Evolutionary conservation across 2,888 invertebrate genomes (phyloP), one percentile per base, ranked within the genome.

Genomic region (Maniola hyperantus): DNA sequence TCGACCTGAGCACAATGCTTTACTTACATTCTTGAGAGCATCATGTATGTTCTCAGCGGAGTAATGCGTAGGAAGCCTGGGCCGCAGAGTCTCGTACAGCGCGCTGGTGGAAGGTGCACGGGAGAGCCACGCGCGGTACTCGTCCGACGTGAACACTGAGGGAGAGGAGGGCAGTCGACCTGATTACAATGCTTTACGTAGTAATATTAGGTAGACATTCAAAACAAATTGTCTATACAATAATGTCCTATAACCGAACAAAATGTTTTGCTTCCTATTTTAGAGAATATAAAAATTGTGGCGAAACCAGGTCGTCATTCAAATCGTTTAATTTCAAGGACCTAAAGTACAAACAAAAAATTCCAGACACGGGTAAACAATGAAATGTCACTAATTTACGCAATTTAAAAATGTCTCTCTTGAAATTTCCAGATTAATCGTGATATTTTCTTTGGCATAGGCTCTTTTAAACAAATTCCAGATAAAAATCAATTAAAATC

Each of bases 11-110:
- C 50, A 57, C 33, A 57, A 46, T 58, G 50, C 64, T 6, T 18
- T 20, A 75, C 94, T 94, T 89, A 97, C 97, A 89, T 97, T 96
- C 87, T 96, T 96, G 54, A 96, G 93, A 59, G 96, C 97, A 76
- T 96, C 96, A 73, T 97, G 96, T 76, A 97, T 96, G 83, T 98
- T 98, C 89, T 98, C 98, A 44, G 98, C 98, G 78, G 98, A 98
- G 91, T 97, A 98, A 74, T 92, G 92, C 6, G 92, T 92, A 74
- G 96, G 97, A 70, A 97, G 93, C 55, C 97, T 95, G 68, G 97
- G 96, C 72, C 97, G 94, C 83, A 98, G 96, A 79, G 97, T 95
- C 83, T 98, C 98, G 85, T 98, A 98, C 76, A 98, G 96, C 51
- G 98, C 98, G 72, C 97, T 97, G 67, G 98, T 98, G 69, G 97